phyloP scores from a whole-genome alignment of 2,888 invertebrate species.

The Mamestra brassicae region DNA sequence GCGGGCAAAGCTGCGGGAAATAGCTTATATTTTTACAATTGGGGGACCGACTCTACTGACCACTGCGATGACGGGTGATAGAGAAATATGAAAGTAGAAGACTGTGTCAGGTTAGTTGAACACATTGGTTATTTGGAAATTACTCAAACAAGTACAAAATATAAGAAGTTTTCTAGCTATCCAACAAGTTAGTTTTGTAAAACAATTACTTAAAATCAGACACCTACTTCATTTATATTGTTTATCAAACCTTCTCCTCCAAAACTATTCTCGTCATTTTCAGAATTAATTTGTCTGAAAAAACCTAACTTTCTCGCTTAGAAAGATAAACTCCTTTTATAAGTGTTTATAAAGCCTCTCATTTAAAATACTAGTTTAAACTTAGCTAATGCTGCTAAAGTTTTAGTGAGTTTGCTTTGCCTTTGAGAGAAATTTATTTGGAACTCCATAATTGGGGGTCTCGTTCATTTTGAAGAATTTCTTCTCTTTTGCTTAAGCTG shows the following conservation, averaged over 20 bases:
- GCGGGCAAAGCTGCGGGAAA: no score
- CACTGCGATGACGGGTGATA: no score
- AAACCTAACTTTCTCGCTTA: slow-evolving; percentile 29
- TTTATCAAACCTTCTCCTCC: neutral
- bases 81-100: no score
- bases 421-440: slow-evolving; percentile 51
- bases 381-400: slow-evolving; percentile 48
- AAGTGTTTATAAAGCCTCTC: slow-evolving; percentile 43
- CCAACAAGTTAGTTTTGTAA: neutral
- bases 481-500: neutral
- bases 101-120: no score
- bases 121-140: neutral
- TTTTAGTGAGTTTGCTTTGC: slow-evolving; percentile 41
- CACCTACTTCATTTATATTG: neutral
- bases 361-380: slow-evolving; percentile 59
- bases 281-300: slow-evolving; percentile 29
- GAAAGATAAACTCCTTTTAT: slow-evolving; percentile 39
- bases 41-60: no score
- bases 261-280: neutral
- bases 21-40: no score
- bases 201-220: neutral
- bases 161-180: neutral
- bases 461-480: slow-evolving; percentile 25
- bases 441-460: slow-evolving; percentile 41
- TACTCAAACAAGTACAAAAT: neutral